These are phyloP conservation scores for Styela plicata DNA, from an alignment of 23 tunicate genomes.

Conservation along the genomic window DNA sequence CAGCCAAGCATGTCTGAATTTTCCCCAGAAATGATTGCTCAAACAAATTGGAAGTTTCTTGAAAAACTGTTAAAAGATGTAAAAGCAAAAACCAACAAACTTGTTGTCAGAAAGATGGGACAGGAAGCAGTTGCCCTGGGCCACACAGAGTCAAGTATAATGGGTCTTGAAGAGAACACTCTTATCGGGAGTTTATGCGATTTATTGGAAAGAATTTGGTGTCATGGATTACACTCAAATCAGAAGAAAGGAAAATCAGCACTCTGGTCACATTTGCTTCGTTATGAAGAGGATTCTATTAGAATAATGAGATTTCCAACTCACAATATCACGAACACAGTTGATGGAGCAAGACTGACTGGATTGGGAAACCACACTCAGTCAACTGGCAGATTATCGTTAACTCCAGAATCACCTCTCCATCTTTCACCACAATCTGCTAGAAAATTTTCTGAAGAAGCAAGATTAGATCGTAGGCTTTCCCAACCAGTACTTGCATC, in stretches of 20 bases:
- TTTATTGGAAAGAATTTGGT: conserved; percentile 84
- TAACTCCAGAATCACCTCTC: background rate
- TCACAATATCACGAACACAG: background rate
- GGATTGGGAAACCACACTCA: background rate
- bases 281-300: conserved; percentile 33
- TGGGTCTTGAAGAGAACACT: conserved; percentile 83
- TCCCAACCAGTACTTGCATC: background rate
- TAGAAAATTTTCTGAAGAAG: background rate
- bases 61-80: conserved; percentile 78
- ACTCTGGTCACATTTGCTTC: conserved; percentile 80
- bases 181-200: conserved; percentile 96
- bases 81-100: conserved; percentile 58
- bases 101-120: conserved; percentile 86
- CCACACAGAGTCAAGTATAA: conserved; percentile 40
- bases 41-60: conserved; percentile 81
- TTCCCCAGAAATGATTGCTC: conserved; percentile 78
- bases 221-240: conserved; percentile 80
- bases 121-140: conserved; percentile 83
- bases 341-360: background rate
- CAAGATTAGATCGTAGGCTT: background rate
- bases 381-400: background rate
- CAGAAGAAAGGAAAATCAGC: conserved; percentile 91
- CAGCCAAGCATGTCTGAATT: conserved; percentile 82
- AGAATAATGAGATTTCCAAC: conserved; percentile 9
- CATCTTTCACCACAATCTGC: background rate